A percentile compares a stretch with the other conserved stretches of the same genome.
These are phyloP conservation scores for Strix aluco DNA, from an alignment of 2,113 vertebrate genomes.

Conservation along the genomic window DNA sequence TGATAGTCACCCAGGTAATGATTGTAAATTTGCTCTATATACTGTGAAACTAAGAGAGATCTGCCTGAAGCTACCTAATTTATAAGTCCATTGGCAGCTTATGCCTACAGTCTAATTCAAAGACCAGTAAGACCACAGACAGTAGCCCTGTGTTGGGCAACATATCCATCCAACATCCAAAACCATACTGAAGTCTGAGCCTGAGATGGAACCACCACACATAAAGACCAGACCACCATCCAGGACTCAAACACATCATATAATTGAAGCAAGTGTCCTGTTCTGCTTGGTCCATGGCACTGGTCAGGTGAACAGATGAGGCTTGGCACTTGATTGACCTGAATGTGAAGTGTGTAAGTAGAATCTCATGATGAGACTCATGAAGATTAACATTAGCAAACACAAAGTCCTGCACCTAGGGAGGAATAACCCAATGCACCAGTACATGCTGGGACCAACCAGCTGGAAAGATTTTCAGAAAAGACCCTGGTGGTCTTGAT, in stretches of 20 bases:
- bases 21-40: not conserved
- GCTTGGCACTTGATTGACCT: not conserved
- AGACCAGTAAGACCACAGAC: not conserved
- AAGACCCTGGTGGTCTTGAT: not conserved
- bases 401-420: not conserved
- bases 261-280: not conserved
- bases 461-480: not conserved
- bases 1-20: not conserved
- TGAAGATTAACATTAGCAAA: not conserved
- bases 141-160: not conserved
- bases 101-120: not conserved
- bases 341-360: not conserved
- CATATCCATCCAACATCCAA: not conserved
- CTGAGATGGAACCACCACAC: not conserved
- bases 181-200: not conserved
- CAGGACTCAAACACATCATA: fast-evolving
- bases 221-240: not conserved
- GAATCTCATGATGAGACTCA: not conserved
- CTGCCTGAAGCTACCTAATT: not conserved
- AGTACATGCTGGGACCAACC: not conserved
- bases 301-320: not conserved
- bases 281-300: not conserved
- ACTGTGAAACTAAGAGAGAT: not conserved
- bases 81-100: not conserved
- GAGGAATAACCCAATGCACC: not conserved